Conservation (phyloP, 2,113 vertebrate species). For the Apeltes quadracus region DNA sequence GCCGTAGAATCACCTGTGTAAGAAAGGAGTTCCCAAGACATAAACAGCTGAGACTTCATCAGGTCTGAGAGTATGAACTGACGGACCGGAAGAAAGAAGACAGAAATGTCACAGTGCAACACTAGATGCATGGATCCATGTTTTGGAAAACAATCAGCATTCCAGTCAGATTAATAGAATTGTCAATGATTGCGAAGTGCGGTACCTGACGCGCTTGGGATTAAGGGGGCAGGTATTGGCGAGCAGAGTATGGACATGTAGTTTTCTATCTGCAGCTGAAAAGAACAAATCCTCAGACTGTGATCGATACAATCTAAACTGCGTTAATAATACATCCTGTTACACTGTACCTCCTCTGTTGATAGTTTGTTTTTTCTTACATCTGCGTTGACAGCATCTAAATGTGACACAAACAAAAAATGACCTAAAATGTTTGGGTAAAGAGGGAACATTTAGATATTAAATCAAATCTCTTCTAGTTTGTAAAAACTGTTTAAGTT, state of each 20-base stretch:
- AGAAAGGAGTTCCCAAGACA: slow-evolving; percentile 50
- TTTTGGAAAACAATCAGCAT: neutral
- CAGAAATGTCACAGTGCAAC: neutral
- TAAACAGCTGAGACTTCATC: slow-evolving; percentile 63
- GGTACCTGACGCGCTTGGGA: slow-evolving; percentile 65
- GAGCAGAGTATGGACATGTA: slow-evolving; percentile 59
- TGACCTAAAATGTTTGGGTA: neutral
- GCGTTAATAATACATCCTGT: neutral
- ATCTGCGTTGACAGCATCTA: slow-evolving; percentile 22
- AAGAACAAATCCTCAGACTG: neutral
- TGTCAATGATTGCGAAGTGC: neutral
- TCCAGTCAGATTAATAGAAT: neutral
- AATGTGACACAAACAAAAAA: neutral
- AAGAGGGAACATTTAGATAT: neutral
- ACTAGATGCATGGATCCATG: neutral
- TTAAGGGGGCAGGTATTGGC: slow-evolving; percentile 12
- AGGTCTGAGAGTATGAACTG: slow-evolving; percentile 72
- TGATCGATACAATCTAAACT: neutral
- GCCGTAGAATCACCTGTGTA: slow-evolving; percentile 55
- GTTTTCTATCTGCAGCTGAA: slow-evolving; percentile 50
- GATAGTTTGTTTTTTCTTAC: neutral
- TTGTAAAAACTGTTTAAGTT: neutral
- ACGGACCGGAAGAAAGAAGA: slow-evolving; percentile 2
- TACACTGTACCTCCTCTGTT: slow-evolving; percentile 38
- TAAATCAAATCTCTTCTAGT: neutral